These are phyloP conservation scores for Bhutanitis thaidina DNA, from an alignment of 2,888 invertebrate genomes.

Conservation along the genomic window DNA sequence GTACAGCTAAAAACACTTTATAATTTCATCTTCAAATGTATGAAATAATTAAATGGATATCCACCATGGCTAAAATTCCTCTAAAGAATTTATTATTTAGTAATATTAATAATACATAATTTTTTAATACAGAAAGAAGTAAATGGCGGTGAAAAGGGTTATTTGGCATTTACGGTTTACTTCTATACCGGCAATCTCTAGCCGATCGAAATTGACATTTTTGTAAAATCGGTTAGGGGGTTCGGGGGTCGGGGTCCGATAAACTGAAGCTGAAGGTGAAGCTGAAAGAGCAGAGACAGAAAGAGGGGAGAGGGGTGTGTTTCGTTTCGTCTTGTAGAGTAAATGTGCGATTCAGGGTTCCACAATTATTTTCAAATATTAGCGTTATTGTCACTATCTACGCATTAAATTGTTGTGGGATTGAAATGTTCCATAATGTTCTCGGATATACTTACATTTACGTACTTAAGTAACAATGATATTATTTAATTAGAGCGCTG, in stretches of 20 bases:
- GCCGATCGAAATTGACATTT: conserved; percentile 59
- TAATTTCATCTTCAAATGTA: too few species aligned
- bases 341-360: conserved; percentile 38
- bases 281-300: conserved; percentile 26
- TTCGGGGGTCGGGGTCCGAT: conserved; percentile 36
- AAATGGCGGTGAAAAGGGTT: too few species aligned
- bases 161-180: too few species aligned
- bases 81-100: too few species aligned
- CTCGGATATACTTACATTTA: neutral
- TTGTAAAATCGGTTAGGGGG: conserved; percentile 32
- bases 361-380: conserved; percentile 48
- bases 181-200: too few species aligned
- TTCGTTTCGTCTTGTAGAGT: conserved; percentile 37
- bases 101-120: too few species aligned
- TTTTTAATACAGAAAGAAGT: too few species aligned
- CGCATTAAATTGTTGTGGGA: conserved; percentile 18
- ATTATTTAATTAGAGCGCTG: conserved; percentile 22
- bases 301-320: conserved; percentile 47
- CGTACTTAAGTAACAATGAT: neutral
- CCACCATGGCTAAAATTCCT: too few species aligned
- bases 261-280: neutral
- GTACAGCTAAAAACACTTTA: too few species aligned
- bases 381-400: conserved; percentile 31
- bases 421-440: conserved; percentile 13
- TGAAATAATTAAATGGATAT: too few species aligned